phyloP scores from a whole-genome alignment of 2,888 invertebrate species.

The Eudasyphora cyanicolor region DNA sequence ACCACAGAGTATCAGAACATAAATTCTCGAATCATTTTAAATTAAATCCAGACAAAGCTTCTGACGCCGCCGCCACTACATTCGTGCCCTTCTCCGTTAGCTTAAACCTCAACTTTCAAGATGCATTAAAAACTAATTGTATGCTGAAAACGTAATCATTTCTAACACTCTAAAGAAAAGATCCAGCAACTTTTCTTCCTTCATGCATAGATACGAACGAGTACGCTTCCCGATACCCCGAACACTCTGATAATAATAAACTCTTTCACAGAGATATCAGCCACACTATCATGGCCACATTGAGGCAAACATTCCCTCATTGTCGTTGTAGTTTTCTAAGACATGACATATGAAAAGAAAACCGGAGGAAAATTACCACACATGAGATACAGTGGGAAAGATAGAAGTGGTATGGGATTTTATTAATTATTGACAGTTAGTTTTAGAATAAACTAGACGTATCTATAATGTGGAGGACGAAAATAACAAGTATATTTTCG shows the following conservation, averaged over 20 bases:
- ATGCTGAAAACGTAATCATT: constrained; percentile 51
- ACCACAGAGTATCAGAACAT: not conserved
- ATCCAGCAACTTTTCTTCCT: constrained; percentile 40
- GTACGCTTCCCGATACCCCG: not conserved
- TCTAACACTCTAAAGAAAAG: constrained; percentile 43
- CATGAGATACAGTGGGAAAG: not conserved
- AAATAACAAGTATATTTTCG: no score
- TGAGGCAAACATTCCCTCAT: constrained; percentile 8
- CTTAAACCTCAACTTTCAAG: constrained; percentile 50
- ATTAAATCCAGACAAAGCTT: not conserved
- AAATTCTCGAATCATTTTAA: constrained; percentile 2
- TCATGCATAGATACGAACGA: not conserved
- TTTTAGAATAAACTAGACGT: no score
- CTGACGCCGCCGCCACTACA: not conserved
- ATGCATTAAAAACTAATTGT: constrained; percentile 62
- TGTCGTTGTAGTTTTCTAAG: constrained; percentile 30
- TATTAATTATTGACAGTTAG: no score
- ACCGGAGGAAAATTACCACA: constrained; percentile 15
- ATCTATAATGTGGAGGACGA: no score
- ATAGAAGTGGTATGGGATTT: no score
- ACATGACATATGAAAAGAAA: constrained; percentile 64
- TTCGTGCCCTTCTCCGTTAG: not conserved
- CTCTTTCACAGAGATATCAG: constrained; percentile 4
- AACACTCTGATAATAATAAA: constrained; percentile 11
- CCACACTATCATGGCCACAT: not conserved